Evolutionary conservation across 2,113 vertebrate genomes (phyloP).

Genomic region (Nesoenas mayeri): DNA sequence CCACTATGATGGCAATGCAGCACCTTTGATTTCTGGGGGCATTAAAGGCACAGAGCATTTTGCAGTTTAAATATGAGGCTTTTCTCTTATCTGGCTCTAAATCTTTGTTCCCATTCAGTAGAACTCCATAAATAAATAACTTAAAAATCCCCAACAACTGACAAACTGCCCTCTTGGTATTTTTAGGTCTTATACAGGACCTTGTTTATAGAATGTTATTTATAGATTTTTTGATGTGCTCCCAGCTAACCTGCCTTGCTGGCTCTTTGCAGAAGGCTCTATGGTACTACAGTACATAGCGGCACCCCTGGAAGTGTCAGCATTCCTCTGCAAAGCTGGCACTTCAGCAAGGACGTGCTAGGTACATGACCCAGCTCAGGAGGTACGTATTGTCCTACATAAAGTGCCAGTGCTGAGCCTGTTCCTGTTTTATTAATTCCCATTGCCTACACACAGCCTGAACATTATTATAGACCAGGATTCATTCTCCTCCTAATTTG

Average conservation of each 20-base stretch:
- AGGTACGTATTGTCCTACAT: constrained; percentile 39
- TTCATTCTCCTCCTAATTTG: neutral
- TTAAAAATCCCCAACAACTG: neutral
- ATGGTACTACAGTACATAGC: neutral
- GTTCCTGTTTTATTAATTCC: constrained; percentile 25
- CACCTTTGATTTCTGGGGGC: neutral
- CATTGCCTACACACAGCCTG: neutral
- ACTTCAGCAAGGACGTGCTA: constrained; percentile 24
- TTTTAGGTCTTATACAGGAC: constrained; percentile 12
- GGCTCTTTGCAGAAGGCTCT: constrained; percentile 19
- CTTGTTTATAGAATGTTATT: constrained; percentile 39
- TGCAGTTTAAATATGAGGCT: neutral
- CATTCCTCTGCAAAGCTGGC: constrained; percentile 33
- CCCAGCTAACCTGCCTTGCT: constrained; percentile 6
- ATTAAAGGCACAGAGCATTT: neutral
- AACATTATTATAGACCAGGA: neutral
- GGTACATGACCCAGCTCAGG: constrained; percentile 17
- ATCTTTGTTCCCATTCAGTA: neutral
- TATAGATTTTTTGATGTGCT: neutral
- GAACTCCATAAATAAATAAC: neutral
- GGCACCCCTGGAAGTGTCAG: constrained; percentile 24
- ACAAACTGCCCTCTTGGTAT: neutral
- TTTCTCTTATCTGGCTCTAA: neutral
- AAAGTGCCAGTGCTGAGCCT: neutral
- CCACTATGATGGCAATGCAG: neutral